Percentiles rank a stretch among this genome's conserved stretches.
These are phyloP conservation scores for Gonioctena quinquepunctata DNA, from an alignment of 1,140 invertebrate genomes.

Conservation along the genomic window DNA sequence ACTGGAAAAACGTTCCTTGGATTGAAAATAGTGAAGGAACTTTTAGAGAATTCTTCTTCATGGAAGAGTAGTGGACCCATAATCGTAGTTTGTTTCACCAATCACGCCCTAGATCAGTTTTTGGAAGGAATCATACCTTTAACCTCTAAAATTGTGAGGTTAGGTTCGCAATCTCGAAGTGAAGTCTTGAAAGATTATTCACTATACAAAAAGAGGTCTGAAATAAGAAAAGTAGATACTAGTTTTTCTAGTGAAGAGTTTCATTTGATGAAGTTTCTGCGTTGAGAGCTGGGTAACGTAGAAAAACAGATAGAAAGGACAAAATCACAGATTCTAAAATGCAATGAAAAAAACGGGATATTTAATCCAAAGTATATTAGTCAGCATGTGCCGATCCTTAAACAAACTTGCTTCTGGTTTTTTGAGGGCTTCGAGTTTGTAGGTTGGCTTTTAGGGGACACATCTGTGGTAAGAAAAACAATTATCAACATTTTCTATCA, in stretches of 20 bases:
- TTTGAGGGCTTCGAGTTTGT: background rate
- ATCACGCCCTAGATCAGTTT: conserved; percentile 89
- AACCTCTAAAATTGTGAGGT: conserved; percentile 47
- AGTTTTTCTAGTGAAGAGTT: no score
- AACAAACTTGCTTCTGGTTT: background rate
- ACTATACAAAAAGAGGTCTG: background rate
- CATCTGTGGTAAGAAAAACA: background rate
- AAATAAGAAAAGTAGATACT: no score
- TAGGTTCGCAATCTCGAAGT: background rate
- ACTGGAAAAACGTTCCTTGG: conserved; percentile 79
- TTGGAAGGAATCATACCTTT: conserved; percentile 68
- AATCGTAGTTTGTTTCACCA: conserved; percentile 82
- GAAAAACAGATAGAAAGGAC: no score
- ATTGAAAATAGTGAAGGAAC: conserved; percentile 64
- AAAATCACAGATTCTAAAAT: no score
- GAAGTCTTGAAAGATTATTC: background rate
- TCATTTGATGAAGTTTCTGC: background rate
- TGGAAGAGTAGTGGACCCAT: conserved; percentile 60
- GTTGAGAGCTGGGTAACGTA: no score
- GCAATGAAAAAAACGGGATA: background rate
- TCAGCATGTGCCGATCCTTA: background rate
- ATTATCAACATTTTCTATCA: no score
- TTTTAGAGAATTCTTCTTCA: conserved; percentile 60
- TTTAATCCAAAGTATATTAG: background rate
- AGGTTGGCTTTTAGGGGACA: background rate